Evolutionary conservation across 2,113 vertebrate species (phyloP).

Genomic region (Labrus mixtus): DNA sequence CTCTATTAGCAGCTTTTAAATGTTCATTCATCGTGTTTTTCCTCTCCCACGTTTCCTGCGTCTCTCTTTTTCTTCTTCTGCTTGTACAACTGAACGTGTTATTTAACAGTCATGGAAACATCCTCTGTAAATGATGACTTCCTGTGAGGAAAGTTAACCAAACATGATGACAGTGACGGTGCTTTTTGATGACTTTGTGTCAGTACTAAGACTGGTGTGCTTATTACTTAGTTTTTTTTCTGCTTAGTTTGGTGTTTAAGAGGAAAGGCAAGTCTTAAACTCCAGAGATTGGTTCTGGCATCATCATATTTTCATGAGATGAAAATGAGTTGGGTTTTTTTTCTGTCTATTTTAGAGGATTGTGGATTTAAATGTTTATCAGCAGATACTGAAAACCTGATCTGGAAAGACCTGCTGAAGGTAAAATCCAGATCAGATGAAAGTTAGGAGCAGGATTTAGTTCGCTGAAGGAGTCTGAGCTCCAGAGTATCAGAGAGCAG

Average conservation of each 20-base stretch:
- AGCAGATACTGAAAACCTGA: no score
- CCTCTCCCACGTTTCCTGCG: neutral
- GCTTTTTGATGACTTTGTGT: neutral
- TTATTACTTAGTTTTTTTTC: no score
- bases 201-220: neutral
- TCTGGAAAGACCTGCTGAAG: neutral
- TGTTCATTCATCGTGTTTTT: neutral
- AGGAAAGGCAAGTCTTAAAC: no score
- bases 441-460: no score
- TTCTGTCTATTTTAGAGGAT: neutral
- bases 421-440: neutral
- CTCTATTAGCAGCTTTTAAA: neutral
- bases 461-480: neutral
- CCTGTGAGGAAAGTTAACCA: neutral
- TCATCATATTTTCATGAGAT: neutral
- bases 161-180: no score
- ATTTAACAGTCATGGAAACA: neutral
- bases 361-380: neutral
- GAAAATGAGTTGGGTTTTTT: no score
- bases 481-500: neutral
- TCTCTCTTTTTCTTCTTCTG: neutral
- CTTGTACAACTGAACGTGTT: neutral
- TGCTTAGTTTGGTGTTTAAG: neutral
- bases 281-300: neutral
- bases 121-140: neutral